These are phyloP conservation scores for Lonchura striata DNA, from an alignment of 2,113 vertebrate species.

Conservation along the genomic window DNA sequence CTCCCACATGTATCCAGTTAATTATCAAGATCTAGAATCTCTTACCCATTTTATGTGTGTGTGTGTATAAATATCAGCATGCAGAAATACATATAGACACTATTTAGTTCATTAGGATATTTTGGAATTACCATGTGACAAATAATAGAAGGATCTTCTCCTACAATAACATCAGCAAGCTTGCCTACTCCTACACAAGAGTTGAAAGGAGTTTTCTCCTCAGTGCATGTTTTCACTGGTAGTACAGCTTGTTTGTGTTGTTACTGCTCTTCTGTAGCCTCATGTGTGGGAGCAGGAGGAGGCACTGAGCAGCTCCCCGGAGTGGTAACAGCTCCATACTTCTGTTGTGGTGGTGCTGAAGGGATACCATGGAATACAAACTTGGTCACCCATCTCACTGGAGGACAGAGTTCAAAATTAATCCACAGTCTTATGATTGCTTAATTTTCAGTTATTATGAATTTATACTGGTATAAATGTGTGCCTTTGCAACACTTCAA, in stretches of 20 bases:
- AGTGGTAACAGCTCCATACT: accelerated
- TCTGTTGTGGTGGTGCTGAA: background rate
- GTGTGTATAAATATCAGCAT: background rate
- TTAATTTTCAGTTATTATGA: background rate
- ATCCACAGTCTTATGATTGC: background rate
- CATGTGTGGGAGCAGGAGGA: background rate
- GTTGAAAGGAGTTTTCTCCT: background rate
- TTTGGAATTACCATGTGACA: background rate
- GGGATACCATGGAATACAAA: background rate
- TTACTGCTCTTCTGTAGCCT: background rate
- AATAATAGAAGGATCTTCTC: background rate
- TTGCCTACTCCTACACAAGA: background rate
- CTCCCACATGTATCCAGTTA: background rate
- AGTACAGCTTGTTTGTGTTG: background rate
- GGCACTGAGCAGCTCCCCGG: accelerated
- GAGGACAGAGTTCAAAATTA: background rate
- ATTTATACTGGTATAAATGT: background rate
- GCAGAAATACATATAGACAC: background rate
- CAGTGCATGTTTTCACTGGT: background rate
- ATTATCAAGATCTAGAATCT: background rate
- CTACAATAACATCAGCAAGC: background rate
- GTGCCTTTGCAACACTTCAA: background rate
- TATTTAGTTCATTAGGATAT: background rate
- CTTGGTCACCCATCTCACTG: background rate
- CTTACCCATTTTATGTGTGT: background rate